These are phyloP conservation scores for Myopa testacea DNA, from an alignment of 2,888 invertebrate genomes.

Conservation along the genomic window DNA sequence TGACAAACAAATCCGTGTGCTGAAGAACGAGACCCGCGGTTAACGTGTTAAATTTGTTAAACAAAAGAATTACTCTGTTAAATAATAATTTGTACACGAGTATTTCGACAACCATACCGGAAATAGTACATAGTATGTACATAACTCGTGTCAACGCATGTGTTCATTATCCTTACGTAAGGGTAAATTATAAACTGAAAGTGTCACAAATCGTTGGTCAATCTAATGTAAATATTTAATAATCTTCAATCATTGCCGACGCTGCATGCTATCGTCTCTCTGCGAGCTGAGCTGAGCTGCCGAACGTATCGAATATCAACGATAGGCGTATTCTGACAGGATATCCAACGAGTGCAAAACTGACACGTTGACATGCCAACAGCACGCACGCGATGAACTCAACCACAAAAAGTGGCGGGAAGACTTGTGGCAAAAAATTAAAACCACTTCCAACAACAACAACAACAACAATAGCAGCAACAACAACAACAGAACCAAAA, in stretches of 20 bases:
- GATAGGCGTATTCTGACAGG: constrained; percentile 1
- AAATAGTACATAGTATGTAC: too few relatives aligned
- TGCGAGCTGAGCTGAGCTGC: background rate
- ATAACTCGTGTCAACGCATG: too few relatives aligned
- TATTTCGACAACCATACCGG: too few relatives aligned
- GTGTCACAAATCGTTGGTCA: constrained; percentile 3
- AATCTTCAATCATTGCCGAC: background rate
- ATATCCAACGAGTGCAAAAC: background rate
- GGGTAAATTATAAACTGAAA: background rate
- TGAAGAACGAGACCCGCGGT: too few relatives aligned
- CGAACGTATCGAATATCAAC: background rate
- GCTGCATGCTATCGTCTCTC: background rate
- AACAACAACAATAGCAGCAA: background rate
- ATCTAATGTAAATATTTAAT: constrained; percentile 2
- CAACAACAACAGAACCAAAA: background rate
- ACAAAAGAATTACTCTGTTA: too few relatives aligned
- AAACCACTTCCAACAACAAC: background rate
- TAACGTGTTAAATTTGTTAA: too few relatives aligned
- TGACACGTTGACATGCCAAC: constrained; percentile 10
- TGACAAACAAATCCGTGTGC: too few relatives aligned
- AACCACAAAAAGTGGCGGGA: background rate
- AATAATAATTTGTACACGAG: too few relatives aligned
- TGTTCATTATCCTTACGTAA: too few relatives aligned
- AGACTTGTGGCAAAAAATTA: background rate
- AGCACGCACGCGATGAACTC: constrained; percentile 9